These are phyloP conservation scores for Chaitophorus viminalis DNA, from an alignment of 2,888 invertebrate genomes.

Conservation along the genomic window DNA sequence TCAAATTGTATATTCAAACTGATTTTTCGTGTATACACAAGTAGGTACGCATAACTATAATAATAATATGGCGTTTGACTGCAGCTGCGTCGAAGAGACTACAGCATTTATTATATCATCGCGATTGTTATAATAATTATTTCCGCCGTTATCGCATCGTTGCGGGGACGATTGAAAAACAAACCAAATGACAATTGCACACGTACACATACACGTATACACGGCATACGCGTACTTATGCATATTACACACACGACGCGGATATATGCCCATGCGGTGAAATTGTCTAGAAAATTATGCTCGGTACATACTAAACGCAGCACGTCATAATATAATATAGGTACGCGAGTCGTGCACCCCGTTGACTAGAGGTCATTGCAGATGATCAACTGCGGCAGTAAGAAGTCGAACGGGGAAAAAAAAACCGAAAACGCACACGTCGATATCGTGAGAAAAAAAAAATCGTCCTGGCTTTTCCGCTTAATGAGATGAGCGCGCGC, in stretches of 20 bases:
- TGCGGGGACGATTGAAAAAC: slow-evolving; percentile 11
- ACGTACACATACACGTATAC: too few species aligned
- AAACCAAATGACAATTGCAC: slow-evolving; percentile 2
- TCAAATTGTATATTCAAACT: slow-evolving; percentile 11
- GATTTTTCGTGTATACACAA: slow-evolving; percentile 21
- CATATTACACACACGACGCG: too few species aligned
- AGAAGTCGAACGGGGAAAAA: slow-evolving; percentile 8
- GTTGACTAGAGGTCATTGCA: background rate
- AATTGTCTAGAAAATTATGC: slow-evolving; percentile 34
- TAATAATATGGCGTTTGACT: too few species aligned
- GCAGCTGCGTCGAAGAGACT: background rate
- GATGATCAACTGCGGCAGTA: too few species aligned
- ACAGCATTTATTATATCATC: background rate
- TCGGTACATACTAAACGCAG: too few species aligned
- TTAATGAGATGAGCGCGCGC: slow-evolving; percentile 43
- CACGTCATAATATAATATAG: too few species aligned
- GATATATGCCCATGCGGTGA: too few species aligned
- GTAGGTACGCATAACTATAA: too few species aligned
- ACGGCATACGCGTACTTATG: background rate
- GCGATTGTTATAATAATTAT: background rate
- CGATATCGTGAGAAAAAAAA: slow-evolving; percentile 50
- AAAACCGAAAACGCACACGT: background rate
- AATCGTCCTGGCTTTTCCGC: slow-evolving; percentile 9
- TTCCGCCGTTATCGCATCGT: background rate
- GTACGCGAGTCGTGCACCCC: background rate